Evolutionary conservation across 2,113 vertebrate species (phyloP).

Genomic region (Ahaetulla prasina): DNA sequence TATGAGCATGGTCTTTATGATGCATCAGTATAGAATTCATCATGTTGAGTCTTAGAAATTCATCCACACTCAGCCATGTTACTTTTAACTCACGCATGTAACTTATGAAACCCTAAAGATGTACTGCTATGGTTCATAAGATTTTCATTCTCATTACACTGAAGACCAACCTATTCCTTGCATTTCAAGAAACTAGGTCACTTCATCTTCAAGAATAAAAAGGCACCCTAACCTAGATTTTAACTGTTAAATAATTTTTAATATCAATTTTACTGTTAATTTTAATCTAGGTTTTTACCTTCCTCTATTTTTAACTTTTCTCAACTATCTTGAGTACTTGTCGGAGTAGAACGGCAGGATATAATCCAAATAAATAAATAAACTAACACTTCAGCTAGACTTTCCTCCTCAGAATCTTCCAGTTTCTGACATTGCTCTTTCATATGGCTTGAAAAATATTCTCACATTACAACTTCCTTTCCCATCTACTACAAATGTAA

Average conservation of each 20-base stretch:
- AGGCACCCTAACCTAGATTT: background rate
- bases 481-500: background rate
- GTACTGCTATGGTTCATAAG: background rate
- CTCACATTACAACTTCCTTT: background rate
- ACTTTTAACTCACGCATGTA: background rate
- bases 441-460: background rate
- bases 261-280: background rate
- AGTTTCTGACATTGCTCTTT: background rate
- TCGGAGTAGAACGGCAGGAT: background rate
- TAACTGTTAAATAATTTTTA: background rate
- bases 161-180: background rate
- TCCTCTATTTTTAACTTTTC: background rate
- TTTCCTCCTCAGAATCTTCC: background rate
- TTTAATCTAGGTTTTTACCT: background rate
- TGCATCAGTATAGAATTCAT: background rate
- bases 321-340: background rate
- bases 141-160: background rate
- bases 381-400: background rate
- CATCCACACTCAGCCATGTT: background rate
- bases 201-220: background rate
- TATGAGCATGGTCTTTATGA: background rate
- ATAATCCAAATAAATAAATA: background rate
- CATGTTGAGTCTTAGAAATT: background rate
- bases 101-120: background rate
- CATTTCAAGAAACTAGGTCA: background rate